Evolutionary conservation across 1,140 invertebrate species (phyloP).

Genomic region (Andrena cerasifolii): DNA sequence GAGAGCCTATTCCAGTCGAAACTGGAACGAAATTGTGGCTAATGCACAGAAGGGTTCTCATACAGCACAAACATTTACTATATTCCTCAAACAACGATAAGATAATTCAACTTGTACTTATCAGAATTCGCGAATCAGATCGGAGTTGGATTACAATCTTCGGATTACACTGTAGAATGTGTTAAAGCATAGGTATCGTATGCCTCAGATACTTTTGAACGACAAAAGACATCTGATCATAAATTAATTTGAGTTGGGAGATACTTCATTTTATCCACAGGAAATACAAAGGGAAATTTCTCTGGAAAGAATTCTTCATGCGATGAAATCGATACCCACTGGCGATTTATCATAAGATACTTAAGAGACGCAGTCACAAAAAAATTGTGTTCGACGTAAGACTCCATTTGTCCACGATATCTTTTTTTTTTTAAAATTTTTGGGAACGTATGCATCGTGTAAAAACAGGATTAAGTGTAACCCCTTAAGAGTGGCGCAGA

Average conservation of each 20-base stretch:
- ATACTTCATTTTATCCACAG: neutral
- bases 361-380: too few relatives aligned
- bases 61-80: neutral
- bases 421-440: too few relatives aligned
- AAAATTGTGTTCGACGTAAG: too few relatives aligned
- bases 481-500: neutral
- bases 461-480: too few relatives aligned
- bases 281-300: too few relatives aligned
- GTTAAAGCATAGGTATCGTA: neutral
- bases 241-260: neutral
- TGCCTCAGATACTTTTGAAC: neutral
- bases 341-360: too few relatives aligned
- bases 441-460: too few relatives aligned
- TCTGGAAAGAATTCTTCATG: too few relatives aligned
- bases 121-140: neutral
- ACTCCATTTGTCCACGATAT: too few relatives aligned
- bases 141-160: neutral
- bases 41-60: neutral
- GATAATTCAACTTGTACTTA: neutral
- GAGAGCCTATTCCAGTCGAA: neutral
- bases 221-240: neutral
- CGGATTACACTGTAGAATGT: neutral
- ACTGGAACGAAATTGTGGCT: too few relatives aligned
- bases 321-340: too few relatives aligned
- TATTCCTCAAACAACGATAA: neutral